These are phyloP conservation scores for Gallinago undulata DNA, from an alignment of 2,113 vertebrate species.

Conservation along the genomic window DNA sequence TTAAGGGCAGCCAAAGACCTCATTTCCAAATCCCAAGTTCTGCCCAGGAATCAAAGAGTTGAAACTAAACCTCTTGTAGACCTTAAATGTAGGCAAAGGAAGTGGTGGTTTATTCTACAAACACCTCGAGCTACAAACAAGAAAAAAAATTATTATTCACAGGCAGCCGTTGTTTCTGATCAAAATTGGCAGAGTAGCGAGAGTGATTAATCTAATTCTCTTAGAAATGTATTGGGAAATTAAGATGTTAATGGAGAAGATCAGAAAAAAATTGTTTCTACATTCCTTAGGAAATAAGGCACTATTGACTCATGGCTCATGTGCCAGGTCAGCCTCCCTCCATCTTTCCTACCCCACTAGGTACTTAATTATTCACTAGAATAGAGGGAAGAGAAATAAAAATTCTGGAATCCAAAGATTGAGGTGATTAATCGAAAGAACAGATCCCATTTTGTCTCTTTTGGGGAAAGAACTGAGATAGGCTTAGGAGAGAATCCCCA, in stretches of 20 bases:
- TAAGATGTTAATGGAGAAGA: conserved; percentile 51
- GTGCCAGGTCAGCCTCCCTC: background rate
- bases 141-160: conserved; percentile 20
- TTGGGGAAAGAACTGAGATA: background rate
- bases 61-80: background rate
- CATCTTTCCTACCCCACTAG: background rate
- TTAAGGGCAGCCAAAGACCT: background rate
- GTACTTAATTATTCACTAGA: conserved; percentile 24
- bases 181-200: conserved; percentile 5
- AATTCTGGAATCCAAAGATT: conserved; percentile 31
- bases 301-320: background rate
- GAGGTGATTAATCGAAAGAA: conserved; percentile 17
- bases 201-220: conserved; percentile 50
- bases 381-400: conserved; percentile 22
- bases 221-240: conserved; percentile 55
- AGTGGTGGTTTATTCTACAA: background rate
- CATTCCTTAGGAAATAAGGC: background rate
- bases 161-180: background rate
- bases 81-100: background rate
- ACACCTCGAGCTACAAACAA: background rate
- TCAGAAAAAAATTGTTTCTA: background rate
- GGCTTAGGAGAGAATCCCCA: too few species aligned
- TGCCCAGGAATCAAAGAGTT: background rate
- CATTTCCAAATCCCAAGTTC: background rate
- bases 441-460: background rate